Evolutionary conservation across 2,888 invertebrate genomes (phyloP).

Genomic region (Actias luna): DNA sequence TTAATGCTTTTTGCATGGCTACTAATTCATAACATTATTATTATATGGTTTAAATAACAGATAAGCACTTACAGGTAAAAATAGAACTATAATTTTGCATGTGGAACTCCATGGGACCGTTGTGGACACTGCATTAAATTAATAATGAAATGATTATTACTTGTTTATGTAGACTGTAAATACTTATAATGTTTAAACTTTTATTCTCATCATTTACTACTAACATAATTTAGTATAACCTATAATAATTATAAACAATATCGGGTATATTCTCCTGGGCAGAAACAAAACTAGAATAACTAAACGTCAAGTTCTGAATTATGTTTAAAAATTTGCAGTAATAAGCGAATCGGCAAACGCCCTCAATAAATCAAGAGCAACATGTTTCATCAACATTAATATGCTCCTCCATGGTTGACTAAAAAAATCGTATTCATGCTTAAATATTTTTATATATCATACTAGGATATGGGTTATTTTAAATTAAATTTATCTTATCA

Average conservation of each 20-base stretch:
- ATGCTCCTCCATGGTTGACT: neutral
- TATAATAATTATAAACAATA: no score
- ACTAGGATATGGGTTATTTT: neutral
- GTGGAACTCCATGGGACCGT: neutral
- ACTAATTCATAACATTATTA: constrained; percentile 28
- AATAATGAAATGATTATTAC: neutral
- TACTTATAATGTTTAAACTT: no score
- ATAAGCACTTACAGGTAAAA: neutral
- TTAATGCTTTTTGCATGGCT: constrained; percentile 67
- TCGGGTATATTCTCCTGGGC: neutral
- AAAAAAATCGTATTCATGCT: neutral
- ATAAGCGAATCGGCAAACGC: neutral
- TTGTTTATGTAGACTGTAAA: neutral
- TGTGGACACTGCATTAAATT: neutral
- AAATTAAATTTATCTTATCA: no score
- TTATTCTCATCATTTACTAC: no score
- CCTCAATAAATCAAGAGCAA: neutral
- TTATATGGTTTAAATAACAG: neutral
- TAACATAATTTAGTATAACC: no score
- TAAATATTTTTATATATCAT: neutral
- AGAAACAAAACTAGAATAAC: neutral
- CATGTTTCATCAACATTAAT: neutral
- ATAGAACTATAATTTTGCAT: neutral
- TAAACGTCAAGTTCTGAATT: no score
- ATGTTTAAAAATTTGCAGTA: neutral